Evolutionary conservation across 2,113 vertebrate species (phyloP).

Genomic region (Casuarius casuarius): DNA sequence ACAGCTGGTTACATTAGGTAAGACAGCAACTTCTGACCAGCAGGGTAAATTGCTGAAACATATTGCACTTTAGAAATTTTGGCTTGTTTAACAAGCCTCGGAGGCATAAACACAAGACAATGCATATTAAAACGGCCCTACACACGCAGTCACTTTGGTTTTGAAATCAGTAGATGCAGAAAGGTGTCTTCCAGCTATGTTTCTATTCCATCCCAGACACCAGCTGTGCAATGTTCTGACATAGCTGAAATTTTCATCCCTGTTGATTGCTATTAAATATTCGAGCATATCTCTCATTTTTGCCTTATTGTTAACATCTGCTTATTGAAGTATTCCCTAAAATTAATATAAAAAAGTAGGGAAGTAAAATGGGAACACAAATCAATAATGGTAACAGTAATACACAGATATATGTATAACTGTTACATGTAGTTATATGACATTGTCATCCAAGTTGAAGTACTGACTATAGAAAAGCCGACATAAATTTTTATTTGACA

Average conservation of each 20-base stretch:
- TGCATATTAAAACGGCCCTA: neutral
- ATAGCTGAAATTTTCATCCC: neutral
- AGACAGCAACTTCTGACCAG: neutral
- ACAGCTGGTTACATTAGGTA: neutral
- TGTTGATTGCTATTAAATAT: neutral
- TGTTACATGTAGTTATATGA: neutral
- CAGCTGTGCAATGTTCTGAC: neutral
- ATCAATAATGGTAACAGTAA: neutral
- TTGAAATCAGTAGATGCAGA: neutral
- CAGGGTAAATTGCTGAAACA: neutral
- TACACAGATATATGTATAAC: neutral
- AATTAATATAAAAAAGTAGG: neutral
- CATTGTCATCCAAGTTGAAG: neutral
- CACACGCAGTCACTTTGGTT: neutral
- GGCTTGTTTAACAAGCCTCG: neutral
- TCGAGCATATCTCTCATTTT: neutral
- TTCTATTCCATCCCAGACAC: neutral
- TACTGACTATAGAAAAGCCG: neutral
- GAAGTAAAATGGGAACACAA: neutral
- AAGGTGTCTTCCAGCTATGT: neutral
- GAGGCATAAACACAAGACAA: slow-evolving; percentile 6
- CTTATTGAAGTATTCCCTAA: neutral
- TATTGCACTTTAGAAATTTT: neutral
- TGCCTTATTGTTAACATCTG: neutral
- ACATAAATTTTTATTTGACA: neutral